Percentiles rank a stretch among this genome's conserved stretches.
Conservation (phyloP, 2,113 vertebrate genomes). For the Mixornis gularis region DNA sequence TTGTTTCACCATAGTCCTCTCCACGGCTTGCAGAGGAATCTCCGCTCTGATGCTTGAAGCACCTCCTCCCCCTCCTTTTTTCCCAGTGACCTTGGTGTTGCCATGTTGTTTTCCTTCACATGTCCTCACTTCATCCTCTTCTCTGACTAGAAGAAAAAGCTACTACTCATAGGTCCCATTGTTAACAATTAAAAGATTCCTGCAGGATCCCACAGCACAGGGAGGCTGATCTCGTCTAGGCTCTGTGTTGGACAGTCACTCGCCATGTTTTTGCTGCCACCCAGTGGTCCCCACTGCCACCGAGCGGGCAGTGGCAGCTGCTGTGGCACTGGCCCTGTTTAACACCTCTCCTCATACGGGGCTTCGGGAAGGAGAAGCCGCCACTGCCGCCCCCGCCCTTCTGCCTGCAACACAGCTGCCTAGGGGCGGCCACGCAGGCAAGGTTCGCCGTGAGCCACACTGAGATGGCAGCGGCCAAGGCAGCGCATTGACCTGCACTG, state of each 20-base stretch:
- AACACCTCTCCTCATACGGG: fast-evolving
- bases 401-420: background rate
- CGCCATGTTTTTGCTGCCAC: background rate
- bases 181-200: background rate
- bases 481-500: fast-evolving
- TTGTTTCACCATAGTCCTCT: background rate
- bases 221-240: fast-evolving
- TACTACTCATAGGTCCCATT: background rate
- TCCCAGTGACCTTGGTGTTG: background rate
- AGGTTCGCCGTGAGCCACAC: fast-evolving
- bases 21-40: background rate
- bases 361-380: fast-evolving
- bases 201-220: background rate
- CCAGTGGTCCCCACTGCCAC: background rate
- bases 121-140: background rate
- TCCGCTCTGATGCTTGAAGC: background rate
- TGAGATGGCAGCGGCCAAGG: background rate
- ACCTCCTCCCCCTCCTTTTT: background rate
- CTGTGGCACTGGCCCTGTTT: background rate
- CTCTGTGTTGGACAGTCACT: fast-evolving
- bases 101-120: background rate
- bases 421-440: background rate
- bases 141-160: background rate
- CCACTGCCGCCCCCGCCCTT: too few species aligned
- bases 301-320: fast-evolving